Base-by-base conservation (phyloP, 2,888 invertebrate genomes). In the Ichneumoninae sp. region DNA sequence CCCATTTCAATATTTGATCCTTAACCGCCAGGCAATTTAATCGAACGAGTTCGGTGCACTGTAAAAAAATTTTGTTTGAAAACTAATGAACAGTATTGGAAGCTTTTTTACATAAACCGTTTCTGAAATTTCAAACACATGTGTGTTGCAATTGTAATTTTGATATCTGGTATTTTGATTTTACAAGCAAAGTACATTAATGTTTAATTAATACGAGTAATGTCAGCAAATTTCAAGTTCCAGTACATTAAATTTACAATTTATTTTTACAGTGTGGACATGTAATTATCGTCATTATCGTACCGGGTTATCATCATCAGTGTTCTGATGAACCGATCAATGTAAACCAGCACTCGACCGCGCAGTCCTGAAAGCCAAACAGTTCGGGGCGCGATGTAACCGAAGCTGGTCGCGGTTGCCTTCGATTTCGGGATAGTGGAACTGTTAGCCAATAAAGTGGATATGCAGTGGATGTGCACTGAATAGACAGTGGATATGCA, bases 371-470 rank as follows among this genome's bases (percentile, higher is more conserved):
- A 52, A 54, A 54, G n/a, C 13, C 36, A 66, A 66, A 66, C 50
- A 36, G 54, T 52, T 52, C 22, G 8, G 19, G 19, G 47, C 66
- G 16, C 50, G 54, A 16, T 76, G 52, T 54, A 75, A 76, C 66
- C 54, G 52, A 66, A 13, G 50, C 73, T 60, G 33, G 47, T 73
- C 36, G 50, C 36, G 65, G 75, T 66, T 76, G n/a, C 40, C 19
- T 44, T 60, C 30, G n/a, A 30, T 47, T 65, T 4, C 13, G 26
- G 13, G 40, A 50, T 71, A 40, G 52, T 0, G 1, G 30, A 63
- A 71, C 54, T 19, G 52, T 52, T 36, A 71, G 50, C 52, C 71
- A 50, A 79, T 79, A 52, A 54, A 70, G 63, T 22, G 36, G 40
- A 50, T 47, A 52, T 44, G 10, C 44, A 44, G 44, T 3, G 44